Percentiles rank a stretch among this genome's conserved stretches.
Conservation (phyloP, 2,113 vertebrate genomes). For the Ophthalmolycus amberensis region DNA sequence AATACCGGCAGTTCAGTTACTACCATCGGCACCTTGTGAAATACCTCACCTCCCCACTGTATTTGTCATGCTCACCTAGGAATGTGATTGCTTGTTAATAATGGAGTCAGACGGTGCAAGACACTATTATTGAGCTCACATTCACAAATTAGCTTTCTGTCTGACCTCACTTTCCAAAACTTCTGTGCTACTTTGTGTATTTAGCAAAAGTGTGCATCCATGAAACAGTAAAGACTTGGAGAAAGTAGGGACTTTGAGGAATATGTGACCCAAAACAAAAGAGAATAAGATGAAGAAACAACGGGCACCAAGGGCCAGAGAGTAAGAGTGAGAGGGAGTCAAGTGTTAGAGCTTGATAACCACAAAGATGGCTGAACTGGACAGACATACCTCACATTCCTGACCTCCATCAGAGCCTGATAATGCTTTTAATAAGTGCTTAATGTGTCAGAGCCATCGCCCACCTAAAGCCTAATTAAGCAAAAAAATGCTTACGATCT, state of each 20-base stretch:
- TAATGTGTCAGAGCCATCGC: slow-evolving; percentile 59
- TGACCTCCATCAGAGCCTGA: slow-evolving; percentile 86
- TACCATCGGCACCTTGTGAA: slow-evolving; percentile 54
- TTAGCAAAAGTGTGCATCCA: not conserved
- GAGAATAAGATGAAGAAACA: slow-evolving; percentile 13
- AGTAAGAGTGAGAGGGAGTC: slow-evolving; percentile 25
- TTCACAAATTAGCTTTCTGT: not conserved
- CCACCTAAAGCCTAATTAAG: slow-evolving; percentile 25
- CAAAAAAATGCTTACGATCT: slow-evolving; percentile 4
- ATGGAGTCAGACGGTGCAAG: slow-evolving; percentile 37
- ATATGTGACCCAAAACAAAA: not conserved
- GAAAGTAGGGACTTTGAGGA: not conserved
- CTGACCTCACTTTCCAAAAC: not conserved
- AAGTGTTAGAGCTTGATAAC: slow-evolving; percentile 63
- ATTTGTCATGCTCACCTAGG: slow-evolving; percentile 45
- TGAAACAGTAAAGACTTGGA: not conserved
- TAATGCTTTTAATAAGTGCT: slow-evolving; percentile 83
- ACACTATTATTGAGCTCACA: not conserved
- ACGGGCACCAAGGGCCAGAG: slow-evolving; percentile 1
- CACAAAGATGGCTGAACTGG: slow-evolving; percentile 72
- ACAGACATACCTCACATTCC: slow-evolving; percentile 89
- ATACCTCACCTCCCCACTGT: slow-evolving; percentile 60
- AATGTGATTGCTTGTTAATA: slow-evolving; percentile 51
- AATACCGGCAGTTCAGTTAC: slow-evolving; percentile 16
- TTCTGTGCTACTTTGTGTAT: not conserved